phyloP scores from a whole-genome alignment of 1,140 invertebrate genomes.

The Druon quercuslanigerum region DNA sequence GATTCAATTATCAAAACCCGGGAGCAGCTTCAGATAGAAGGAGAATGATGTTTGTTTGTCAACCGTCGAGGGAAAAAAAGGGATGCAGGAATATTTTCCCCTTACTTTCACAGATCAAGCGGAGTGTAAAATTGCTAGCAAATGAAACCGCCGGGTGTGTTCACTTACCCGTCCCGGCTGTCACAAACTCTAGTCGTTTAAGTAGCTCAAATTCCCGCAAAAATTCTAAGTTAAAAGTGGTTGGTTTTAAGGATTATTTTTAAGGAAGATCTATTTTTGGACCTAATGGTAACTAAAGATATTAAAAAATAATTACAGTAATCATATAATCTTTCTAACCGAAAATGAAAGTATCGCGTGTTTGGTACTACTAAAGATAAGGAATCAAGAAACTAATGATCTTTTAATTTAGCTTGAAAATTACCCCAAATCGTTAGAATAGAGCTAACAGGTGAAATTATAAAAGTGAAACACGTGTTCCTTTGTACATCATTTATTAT shows the following conservation, averaged over 20 bases:
- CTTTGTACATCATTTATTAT: conserved; percentile 75
- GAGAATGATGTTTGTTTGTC: neutral
- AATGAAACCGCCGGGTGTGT: conserved; percentile 28
- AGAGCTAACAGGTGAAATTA: conserved; percentile 1
- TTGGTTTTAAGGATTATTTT: neutral
- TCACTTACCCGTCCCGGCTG: conserved; percentile 25
- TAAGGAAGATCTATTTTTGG: neutral
- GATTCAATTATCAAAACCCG: conserved; percentile 11
- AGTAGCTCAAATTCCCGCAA: conserved; percentile 23
- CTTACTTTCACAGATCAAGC: conserved; percentile 23
- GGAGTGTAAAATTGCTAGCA: conserved; percentile 27
- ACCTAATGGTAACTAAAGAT: neutral
- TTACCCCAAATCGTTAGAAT: neutral
- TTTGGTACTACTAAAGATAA: neutral
- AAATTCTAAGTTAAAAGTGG: conserved; percentile 10
- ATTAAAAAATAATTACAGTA: neutral
- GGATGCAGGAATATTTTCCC: conserved; percentile 28
- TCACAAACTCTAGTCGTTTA: conserved; percentile 20
- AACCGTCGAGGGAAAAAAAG: neutral
- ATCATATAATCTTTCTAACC: neutral
- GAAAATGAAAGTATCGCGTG: neutral
- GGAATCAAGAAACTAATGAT: neutral
- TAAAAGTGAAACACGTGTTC: conserved; percentile 46
- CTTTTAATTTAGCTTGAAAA: neutral
- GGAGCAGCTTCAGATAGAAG: neutral